Evolutionary conservation across 2,888 invertebrate species (phyloP).

Genomic region (Spatulosminthurus flaviceps): DNA sequence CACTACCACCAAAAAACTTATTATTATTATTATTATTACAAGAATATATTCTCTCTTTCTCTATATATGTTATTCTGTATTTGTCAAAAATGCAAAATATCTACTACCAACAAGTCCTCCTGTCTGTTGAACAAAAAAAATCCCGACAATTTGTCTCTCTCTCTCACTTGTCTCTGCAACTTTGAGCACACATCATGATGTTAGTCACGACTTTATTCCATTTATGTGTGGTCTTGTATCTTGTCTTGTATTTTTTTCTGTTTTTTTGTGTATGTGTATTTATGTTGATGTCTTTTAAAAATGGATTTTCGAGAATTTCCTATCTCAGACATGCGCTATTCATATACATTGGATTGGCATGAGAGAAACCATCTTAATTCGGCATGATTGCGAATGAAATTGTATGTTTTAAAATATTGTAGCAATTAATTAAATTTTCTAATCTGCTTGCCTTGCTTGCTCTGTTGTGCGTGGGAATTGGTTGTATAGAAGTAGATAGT

Average conservation of each 20-base stretch:
- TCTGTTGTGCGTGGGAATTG: no score
- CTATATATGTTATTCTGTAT: slow-evolving; percentile 25
- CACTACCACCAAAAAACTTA: slow-evolving; percentile 34
- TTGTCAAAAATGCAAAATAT: neutral
- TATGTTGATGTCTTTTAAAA: no score
- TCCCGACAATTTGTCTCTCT: slow-evolving; percentile 48
- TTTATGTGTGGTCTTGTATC: slow-evolving; percentile 22
- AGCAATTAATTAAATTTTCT: no score
- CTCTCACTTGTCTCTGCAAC: slow-evolving; percentile 39
- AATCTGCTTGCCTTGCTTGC: no score
- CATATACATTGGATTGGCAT: no score
- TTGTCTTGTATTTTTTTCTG: neutral
- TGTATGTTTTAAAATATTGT: no score
- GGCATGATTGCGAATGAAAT: no score
- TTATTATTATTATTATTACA: slow-evolving; percentile 48
- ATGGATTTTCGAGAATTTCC: no score
- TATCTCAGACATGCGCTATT: no score
- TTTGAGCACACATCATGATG: slow-evolving; percentile 40
- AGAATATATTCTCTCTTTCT: slow-evolving; percentile 21
- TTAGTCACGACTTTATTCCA: slow-evolving; percentile 29
- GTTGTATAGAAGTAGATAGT: no score
- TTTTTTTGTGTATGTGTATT: neutral
- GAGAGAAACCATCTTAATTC: no score
- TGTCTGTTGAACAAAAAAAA: slow-evolving; percentile 39
- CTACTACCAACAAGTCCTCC: slow-evolving; percentile 39